Conservation (phyloP, 2,797 vertebrate species). For the Platalea minor region DNA sequence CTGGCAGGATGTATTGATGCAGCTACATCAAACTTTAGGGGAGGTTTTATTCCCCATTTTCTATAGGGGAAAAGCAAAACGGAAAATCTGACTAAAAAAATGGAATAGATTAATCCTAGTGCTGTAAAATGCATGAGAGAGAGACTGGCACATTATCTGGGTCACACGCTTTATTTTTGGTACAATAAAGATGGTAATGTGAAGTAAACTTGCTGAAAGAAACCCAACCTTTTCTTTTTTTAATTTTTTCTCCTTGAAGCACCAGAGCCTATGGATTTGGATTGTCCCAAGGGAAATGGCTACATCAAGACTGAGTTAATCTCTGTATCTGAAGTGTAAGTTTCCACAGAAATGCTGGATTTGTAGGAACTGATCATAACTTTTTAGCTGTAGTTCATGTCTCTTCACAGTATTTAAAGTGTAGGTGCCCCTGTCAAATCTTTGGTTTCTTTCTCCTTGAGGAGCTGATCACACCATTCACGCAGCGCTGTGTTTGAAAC, state of each 20-base stretch:
- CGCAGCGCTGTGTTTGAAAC: neutral
- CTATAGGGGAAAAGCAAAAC: neutral
- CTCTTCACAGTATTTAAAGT: neutral
- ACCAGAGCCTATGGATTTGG: conserved; percentile 90
- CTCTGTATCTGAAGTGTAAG: conserved; percentile 97
- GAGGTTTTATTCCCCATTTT: neutral
- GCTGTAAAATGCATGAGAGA: neutral
- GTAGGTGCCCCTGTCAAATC: neutral
- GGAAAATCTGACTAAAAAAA: neutral
- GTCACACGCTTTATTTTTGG: neutral
- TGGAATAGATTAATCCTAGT: neutral
- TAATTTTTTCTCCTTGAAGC: conserved; percentile 67
- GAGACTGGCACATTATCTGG: neutral
- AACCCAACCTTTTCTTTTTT: neutral
- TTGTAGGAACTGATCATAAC: neutral
- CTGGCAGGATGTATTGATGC: neutral
- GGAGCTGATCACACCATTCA: neutral
- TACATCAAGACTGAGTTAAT: conserved; percentile 98
- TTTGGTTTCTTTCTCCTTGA: neutral
- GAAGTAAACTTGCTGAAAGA: neutral
- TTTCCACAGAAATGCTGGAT: conserved; percentile 32
- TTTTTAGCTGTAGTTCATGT: neutral
- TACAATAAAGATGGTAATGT: neutral
- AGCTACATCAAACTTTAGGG: neutral
- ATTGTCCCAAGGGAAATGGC: conserved; percentile 77